Evolutionary conservation across 2,888 invertebrate genomes (phyloP).

Genomic region (Melinaea marsaeus): DNA sequence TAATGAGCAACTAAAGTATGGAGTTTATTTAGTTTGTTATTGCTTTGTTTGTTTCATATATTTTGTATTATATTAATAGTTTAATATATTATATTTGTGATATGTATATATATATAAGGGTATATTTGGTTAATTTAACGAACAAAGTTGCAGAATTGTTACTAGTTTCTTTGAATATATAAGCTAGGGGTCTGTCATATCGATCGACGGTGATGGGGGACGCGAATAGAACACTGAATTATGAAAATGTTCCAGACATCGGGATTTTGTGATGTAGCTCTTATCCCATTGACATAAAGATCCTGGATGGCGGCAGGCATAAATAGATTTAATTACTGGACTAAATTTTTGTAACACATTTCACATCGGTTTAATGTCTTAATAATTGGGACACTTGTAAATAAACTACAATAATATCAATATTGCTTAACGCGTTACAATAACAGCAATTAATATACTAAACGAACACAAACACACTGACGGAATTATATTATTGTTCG

Average conservation of each 20-base stretch:
- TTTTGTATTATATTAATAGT: background rate
- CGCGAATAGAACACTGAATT: slow-evolving; percentile 12
- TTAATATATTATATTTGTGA: background rate
- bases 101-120: too few relatives aligned
- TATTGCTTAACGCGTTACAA: slow-evolving; percentile 1
- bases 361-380: background rate
- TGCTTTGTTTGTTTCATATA: background rate
- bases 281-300: slow-evolving; percentile 1
- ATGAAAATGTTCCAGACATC: slow-evolving; percentile 15
- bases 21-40: slow-evolving; percentile 3
- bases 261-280: slow-evolving; percentile 15
- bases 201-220: slow-evolving; percentile 14
- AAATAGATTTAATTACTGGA: slow-evolving; percentile 6
- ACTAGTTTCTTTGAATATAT: slow-evolving; percentile 21
- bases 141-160: background rate
- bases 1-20: slow-evolving; percentile 3
- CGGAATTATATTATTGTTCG: slow-evolving; percentile 10
- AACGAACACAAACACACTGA: background rate
- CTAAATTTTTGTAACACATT: background rate
- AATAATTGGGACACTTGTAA: background rate
- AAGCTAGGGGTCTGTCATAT: slow-evolving; percentile 20
- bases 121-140: background rate
- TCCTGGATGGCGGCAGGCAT: too few relatives aligned
- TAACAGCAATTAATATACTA: background rate
- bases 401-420: slow-evolving; percentile 1